These are phyloP conservation scores for Cotesia chilonis DNA, from an alignment of 1,140 invertebrate species.

Conservation along the genomic window DNA sequence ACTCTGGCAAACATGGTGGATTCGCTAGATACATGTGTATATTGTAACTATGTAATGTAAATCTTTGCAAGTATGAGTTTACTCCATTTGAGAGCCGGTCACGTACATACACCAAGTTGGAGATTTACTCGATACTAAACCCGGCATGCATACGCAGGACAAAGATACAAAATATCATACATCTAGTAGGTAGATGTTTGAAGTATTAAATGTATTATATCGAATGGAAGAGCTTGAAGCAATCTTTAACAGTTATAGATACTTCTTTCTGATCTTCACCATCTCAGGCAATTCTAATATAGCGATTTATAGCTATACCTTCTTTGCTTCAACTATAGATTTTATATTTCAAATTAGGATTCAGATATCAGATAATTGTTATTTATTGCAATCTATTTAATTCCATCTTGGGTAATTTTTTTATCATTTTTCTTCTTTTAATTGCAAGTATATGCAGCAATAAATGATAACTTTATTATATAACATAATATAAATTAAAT, in stretches of 20 bases:
- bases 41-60: background rate
- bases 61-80: background rate
- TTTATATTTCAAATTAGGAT: constrained; percentile 9
- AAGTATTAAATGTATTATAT: too few relatives aligned
- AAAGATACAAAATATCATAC: background rate
- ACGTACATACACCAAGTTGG: background rate
- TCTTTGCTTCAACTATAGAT: background rate
- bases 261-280: constrained; percentile 3
- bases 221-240: too few relatives aligned
- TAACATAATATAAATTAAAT: too few relatives aligned
- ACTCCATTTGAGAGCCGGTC: constrained; percentile 8
- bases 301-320: too few relatives aligned
- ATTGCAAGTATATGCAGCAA: background rate
- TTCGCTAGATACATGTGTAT: too few relatives aligned
- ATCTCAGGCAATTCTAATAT: background rate
- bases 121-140: constrained; percentile 4
- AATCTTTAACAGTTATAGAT: background rate
- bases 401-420: too few relatives aligned
- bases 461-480: too few relatives aligned
- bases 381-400: too few relatives aligned
- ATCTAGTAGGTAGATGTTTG: too few relatives aligned
- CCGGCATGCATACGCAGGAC: background rate
- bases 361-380: background rate
- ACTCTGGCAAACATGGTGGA: constrained; percentile 14
- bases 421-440: too few relatives aligned